Evolutionary conservation across 2,888 invertebrate genomes (phyloP).

Genomic region (Melanophora roralis): DNA sequence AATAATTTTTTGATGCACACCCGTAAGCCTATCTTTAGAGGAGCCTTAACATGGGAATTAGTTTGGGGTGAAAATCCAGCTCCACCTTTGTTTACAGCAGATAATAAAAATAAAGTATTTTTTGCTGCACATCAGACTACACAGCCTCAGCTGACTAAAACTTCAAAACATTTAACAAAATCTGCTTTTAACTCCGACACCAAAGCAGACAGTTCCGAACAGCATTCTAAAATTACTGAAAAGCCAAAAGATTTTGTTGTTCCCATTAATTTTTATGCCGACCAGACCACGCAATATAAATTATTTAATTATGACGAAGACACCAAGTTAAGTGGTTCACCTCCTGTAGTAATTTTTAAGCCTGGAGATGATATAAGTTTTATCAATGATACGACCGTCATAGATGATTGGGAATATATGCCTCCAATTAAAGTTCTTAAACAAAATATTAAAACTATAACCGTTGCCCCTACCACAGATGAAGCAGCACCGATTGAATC

Average conservation of each 20-base stretch:
- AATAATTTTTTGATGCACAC: not conserved
- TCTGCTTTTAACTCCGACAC: not conserved
- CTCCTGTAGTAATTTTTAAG: constrained; percentile 63
- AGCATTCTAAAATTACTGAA: not conserved
- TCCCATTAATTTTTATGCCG: constrained; percentile 17
- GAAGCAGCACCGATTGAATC: not conserved
- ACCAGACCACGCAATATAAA: not conserved
- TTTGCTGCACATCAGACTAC: no score
- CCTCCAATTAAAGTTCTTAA: not conserved
- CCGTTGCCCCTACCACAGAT: not conserved
- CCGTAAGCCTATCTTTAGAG: constrained; percentile 14
- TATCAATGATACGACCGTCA: constrained; percentile 20
- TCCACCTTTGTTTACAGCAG: no score
- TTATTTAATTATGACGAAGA: constrained; percentile 44
- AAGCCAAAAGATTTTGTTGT: not conserved
- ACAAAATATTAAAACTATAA: not conserved
- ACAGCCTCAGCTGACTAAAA: no score
- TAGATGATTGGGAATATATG: constrained; percentile 38
- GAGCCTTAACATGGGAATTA: not conserved
- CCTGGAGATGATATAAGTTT: constrained; percentile 52
- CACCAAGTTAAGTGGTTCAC: not conserved
- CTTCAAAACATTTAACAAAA: no score
- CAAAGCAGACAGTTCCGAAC: not conserved
- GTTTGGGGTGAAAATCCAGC: not conserved
- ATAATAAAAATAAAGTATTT: no score